Conservation (phyloP, 2,113 vertebrate species). For the Recurvirostra avosetta region DNA sequence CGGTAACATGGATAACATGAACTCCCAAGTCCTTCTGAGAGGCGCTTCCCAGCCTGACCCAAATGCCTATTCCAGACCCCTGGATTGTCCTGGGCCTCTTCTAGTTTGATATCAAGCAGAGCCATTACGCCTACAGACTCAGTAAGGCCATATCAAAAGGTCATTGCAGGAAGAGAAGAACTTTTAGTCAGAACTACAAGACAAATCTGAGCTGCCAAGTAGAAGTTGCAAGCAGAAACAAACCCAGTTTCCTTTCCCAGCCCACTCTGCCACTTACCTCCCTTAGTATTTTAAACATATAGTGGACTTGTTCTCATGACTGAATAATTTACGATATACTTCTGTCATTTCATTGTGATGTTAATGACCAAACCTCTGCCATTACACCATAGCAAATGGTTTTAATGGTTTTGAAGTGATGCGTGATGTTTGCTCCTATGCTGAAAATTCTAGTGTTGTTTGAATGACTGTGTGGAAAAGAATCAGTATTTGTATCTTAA, state of each 20-base stretch:
- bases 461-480: neutral
- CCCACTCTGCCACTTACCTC: neutral
- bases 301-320: neutral
- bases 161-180: neutral
- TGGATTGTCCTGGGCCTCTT: neutral
- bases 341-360: neutral
- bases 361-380: neutral
- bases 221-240: neutral
- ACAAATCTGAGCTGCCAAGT: neutral
- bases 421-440: neutral
- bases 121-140: neutral
- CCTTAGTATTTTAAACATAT: neutral
- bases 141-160: neutral
- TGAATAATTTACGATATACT: neutral
- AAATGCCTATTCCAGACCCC: neutral
- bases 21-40: neutral
- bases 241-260: neutral
- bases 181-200: neutral
- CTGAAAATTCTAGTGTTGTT: neutral
- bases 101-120: neutral
- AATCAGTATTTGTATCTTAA: neutral
- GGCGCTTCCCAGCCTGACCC: neutral
- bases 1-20: neutral
- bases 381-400: neutral
- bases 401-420: neutral